Percentiles rank a stretch among this genome's conserved stretches.
These are phyloP conservation scores for Crotalus tigris DNA, from an alignment of 2,113 vertebrate genomes.

Conservation along the genomic window DNA sequence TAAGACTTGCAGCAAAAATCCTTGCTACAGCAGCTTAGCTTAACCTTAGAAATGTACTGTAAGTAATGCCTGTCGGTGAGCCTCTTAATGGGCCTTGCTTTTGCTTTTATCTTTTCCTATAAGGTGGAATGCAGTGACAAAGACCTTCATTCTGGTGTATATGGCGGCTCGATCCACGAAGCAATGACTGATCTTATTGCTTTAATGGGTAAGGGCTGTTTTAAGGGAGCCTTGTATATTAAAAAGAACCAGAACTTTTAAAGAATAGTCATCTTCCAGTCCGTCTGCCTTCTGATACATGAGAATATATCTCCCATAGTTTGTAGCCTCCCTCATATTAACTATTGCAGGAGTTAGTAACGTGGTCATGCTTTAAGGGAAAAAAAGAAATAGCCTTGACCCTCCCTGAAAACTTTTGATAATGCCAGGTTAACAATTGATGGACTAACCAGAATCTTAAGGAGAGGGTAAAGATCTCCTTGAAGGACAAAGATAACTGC, in stretches of 20 bases:
- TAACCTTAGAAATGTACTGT: neutral
- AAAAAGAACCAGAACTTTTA: neutral
- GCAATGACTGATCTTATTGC: constrained; percentile 92
- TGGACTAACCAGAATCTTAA: neutral
- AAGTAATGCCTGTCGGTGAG: neutral
- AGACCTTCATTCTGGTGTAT: constrained; percentile 95
- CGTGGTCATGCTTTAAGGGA: neutral
- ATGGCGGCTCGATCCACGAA: constrained; percentile 92
- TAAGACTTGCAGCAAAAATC: neutral
- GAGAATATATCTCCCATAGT: neutral
- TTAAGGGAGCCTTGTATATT: neutral
- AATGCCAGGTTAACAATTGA: neutral
- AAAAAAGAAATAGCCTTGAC: neutral
- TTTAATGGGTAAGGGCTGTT: constrained; percentile 82
- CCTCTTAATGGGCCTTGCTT: neutral
- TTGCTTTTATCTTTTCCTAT: constrained; percentile 18
- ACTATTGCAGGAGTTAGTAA: neutral
- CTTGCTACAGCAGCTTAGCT: neutral
- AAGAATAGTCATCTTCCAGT: neutral
- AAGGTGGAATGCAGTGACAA: constrained; percentile 80
- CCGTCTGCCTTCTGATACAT: neutral
- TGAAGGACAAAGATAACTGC: neutral
- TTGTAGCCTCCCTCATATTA: neutral
- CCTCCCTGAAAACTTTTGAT: neutral
- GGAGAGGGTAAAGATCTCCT: neutral